Conservation (phyloP, 2,113 vertebrate genomes). For the Gymnarchus niloticus region DNA sequence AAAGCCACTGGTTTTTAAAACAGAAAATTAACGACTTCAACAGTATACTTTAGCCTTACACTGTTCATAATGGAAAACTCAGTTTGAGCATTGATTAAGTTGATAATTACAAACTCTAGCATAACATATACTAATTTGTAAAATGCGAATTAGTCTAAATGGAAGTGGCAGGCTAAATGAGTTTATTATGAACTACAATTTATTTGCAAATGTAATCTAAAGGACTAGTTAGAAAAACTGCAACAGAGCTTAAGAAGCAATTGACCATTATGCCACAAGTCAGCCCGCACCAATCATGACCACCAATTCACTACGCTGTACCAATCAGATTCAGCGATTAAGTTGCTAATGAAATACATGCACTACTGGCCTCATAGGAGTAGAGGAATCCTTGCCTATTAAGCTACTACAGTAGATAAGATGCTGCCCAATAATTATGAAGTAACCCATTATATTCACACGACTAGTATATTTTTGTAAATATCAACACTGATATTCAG, state of each 20-base stretch:
- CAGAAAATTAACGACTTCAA: conserved; percentile 17
- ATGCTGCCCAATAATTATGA: not conserved
- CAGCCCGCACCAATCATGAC: not conserved
- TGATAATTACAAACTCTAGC: conserved; percentile 24
- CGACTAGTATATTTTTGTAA: not conserved
- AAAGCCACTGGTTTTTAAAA: not conserved
- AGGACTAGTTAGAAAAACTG: not conserved
- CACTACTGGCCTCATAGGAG: not conserved
- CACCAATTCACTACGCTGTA: not conserved
- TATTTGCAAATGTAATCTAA: conserved; percentile 56
- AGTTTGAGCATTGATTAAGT: conserved; percentile 21
- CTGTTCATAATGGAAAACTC: conserved; percentile 16
- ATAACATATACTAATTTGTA: conserved; percentile 50
- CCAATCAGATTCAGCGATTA: not conserved
- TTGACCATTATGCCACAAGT: not conserved
- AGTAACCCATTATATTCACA: not conserved
- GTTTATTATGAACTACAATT: conserved; percentile 61
- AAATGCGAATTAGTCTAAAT: conserved; percentile 48
- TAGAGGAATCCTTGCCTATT: not conserved
- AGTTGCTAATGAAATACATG: not conserved
- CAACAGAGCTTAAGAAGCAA: not conserved
- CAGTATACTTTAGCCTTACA: not conserved
- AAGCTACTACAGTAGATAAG: not conserved
- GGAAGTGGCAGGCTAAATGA: conserved; percentile 45
- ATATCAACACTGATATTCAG: too few relatives aligned